Evolutionary conservation across 2,888 invertebrate species (phyloP).

Genomic region (Oxyscelio sp.): DNA sequence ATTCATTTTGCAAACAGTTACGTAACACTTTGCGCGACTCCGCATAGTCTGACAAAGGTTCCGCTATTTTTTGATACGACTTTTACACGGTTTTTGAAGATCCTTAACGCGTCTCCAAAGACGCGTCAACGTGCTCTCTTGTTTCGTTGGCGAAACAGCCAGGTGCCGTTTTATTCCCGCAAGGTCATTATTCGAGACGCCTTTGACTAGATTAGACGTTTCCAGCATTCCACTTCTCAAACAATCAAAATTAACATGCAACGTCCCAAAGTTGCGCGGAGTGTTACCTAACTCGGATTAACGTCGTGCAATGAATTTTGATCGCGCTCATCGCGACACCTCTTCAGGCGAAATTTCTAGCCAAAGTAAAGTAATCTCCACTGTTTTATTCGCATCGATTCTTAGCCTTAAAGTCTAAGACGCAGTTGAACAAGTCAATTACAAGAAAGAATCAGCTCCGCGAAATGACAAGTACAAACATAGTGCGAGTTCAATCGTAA

Average conservation of each 20-base stretch:
- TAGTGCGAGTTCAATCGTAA: constrained; percentile 59
- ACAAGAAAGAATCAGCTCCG: constrained; percentile 71
- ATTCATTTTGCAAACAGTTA: not conserved
- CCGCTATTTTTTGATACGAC: constrained; percentile 49
- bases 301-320: not conserved
- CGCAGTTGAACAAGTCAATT: constrained; percentile 75
- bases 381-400: constrained; percentile 77
- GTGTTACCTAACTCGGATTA: constrained; percentile 2
- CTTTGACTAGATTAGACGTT: constrained; percentile 21
- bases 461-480: constrained; percentile 72
- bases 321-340: constrained; percentile 45
- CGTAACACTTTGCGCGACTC: constrained; percentile 19
- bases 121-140: constrained; percentile 21
- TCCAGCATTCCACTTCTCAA: constrained; percentile 2
- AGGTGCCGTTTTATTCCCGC: too few species aligned
- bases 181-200: constrained; percentile 16
- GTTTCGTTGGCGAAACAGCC: too few species aligned
- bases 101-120: too few species aligned
- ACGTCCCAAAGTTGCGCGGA: constrained; percentile 21
- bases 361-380: constrained; percentile 81
- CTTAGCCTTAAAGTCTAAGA: constrained; percentile 71
- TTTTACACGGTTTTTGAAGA: constrained; percentile 47
- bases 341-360: constrained; percentile 46
- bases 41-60: constrained; percentile 44
- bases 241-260: constrained; percentile 35